Percentiles rank a stretch among this genome's conserved stretches.
These are phyloP conservation scores for Penaeus indicus DNA, from an alignment of 1,140 invertebrate species.

Conservation along the genomic window DNA sequence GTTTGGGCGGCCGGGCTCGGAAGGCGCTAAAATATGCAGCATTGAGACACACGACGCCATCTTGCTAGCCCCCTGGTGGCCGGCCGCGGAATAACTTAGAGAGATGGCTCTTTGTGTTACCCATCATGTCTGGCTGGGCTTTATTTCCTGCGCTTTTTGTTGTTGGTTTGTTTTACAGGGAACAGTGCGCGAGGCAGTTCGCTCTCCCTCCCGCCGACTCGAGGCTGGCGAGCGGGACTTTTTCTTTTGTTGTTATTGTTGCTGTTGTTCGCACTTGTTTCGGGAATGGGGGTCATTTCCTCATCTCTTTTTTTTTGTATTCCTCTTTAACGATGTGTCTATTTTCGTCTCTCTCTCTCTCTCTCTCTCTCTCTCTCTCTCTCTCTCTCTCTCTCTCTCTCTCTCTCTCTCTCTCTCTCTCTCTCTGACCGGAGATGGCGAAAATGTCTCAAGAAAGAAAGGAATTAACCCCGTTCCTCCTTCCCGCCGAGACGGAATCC, in stretches of 20 bases:
- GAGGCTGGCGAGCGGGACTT: not conserved
- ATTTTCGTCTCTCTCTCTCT: not conserved
- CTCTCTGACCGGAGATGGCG: not conserved
- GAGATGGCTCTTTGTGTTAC: slow-evolving; percentile 56
- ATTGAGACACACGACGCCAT: slow-evolving; percentile 55
- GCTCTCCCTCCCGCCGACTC: not conserved
- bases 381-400: slow-evolving; percentile 13
- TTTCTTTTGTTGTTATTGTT: no score
- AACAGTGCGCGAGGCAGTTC: not conserved
- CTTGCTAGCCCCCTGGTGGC: slow-evolving; percentile 53
- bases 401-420: not conserved
- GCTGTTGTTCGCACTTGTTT: not conserved
- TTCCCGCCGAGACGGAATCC: no score
- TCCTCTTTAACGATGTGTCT: no score
- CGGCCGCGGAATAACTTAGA: slow-evolving; percentile 53
- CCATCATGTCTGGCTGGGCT: slow-evolving; percentile 45
- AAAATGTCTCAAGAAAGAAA: no score
- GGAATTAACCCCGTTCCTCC: no score
- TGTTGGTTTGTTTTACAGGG: slow-evolving; percentile 20
- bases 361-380: not conserved
- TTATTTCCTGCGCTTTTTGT: slow-evolving; percentile 42
- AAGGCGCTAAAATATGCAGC: slow-evolving; percentile 62
- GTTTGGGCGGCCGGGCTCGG: slow-evolving; percentile 31
- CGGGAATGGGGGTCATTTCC: no score
- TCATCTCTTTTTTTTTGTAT: no score